These are phyloP conservation scores for Heliothis subflexa DNA, from an alignment of 1,140 invertebrate species.

Conservation along the genomic window DNA sequence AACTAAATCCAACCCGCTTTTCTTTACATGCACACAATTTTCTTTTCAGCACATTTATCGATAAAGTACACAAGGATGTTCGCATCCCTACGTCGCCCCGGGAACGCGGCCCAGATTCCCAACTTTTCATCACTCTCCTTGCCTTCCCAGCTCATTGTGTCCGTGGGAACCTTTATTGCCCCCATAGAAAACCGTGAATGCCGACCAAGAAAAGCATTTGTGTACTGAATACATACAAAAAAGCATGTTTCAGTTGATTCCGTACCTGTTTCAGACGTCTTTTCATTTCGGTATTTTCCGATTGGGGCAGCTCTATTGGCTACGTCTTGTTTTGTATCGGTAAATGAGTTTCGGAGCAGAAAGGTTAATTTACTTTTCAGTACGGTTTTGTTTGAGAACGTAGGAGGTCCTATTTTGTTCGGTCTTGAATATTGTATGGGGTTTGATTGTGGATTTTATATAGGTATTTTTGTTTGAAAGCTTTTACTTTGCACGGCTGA, in stretches of 20 bases:
- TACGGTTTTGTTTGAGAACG: slow-evolving; percentile 68
- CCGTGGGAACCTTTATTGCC: slow-evolving; percentile 85
- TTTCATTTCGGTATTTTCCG: slow-evolving; percentile 78
- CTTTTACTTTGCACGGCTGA: not conserved
- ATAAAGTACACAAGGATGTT: slow-evolving; percentile 33
- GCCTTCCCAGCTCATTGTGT: slow-evolving; percentile 81
- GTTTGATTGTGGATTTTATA: not conserved
- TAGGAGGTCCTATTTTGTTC: slow-evolving; percentile 26
- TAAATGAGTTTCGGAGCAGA: slow-evolving; percentile 82
- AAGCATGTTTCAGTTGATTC: slow-evolving; percentile 78
- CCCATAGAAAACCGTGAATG: slow-evolving; percentile 83
- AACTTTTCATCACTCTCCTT: slow-evolving; percentile 83
- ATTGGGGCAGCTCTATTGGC: slow-evolving; percentile 75
- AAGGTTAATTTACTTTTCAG: slow-evolving; percentile 83
- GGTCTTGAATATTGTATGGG: slow-evolving; percentile 2
- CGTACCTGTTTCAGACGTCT: slow-evolving; percentile 75
- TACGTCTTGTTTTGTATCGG: slow-evolving; percentile 79
- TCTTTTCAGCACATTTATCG: slow-evolving; percentile 41
- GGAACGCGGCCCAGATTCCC: slow-evolving; percentile 82
- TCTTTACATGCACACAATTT: not conserved
- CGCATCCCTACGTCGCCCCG: slow-evolving; percentile 70
- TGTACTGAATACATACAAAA: slow-evolving; percentile 82
- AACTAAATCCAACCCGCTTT: slow-evolving; percentile 4
- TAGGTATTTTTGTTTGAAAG: not conserved
- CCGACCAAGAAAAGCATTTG: slow-evolving; percentile 83